These are phyloP conservation scores for Spilogale gracilis DNA, from an alignment of 2,113 vertebrate species.

Conservation along the genomic window DNA sequence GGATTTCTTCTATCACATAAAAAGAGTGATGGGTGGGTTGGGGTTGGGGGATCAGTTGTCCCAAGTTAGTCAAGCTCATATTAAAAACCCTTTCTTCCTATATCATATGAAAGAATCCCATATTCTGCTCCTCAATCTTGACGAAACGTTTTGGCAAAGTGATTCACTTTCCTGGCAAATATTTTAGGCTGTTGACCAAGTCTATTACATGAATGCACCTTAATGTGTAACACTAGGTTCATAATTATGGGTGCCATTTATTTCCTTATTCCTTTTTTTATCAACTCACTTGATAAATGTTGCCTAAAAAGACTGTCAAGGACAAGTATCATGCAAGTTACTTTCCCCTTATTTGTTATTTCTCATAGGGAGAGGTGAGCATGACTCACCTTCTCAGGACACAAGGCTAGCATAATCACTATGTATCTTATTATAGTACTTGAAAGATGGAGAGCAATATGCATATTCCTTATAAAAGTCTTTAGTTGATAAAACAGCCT, in stretches of 20 bases:
- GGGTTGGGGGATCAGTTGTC: not conserved
- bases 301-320: not conserved
- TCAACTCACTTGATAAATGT: not conserved
- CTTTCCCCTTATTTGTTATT: not conserved
- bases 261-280: not conserved
- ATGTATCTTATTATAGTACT: not conserved
- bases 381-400: not conserved
- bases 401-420: not conserved
- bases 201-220: not conserved
- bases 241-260: not conserved
- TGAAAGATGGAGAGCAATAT: not conserved
- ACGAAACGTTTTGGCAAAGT: slow-evolving; percentile 7
- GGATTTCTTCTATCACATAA: slow-evolving; percentile 37
- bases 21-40: not conserved
- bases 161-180: not conserved
- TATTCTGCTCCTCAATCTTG: not conserved
- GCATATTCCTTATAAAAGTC: not conserved
- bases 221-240: not conserved
- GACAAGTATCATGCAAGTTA: not conserved
- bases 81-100: not conserved
- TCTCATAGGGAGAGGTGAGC: not conserved
- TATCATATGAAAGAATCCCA: not conserved
- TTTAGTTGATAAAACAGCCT: not conserved
- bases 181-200: not conserved
- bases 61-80: not conserved